Base-by-base conservation (phyloP, 2,888 invertebrate species). In the Tachina lurida region DNA sequence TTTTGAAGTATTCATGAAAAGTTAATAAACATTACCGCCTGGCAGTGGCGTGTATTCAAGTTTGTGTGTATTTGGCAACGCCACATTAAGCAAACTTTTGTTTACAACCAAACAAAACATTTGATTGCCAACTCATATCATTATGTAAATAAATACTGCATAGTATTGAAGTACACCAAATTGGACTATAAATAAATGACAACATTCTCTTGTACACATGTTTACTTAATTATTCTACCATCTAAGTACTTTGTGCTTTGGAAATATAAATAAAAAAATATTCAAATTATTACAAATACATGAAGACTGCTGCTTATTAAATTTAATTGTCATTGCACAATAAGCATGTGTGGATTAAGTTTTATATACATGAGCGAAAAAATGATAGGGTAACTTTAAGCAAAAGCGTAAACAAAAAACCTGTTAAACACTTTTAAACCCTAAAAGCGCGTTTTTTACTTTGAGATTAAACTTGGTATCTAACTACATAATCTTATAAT, bases 221-320 rank as follows among this genome's bases (percentile, higher is more conserved):
- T 63, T 79, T 45, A 15, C 39, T 63, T 79, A 63, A 71, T 79
- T 71, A 56, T 41, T 15, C 13, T 31, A 56, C 47, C 54, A 71
- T 68, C 60, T 31, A 45, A 58, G 15, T 62, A 62, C 10, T 63
- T 54, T 47, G 12, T 13, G 43, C 10, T 70, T 77, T 49, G 9
- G 4, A 58, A 31, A 56, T 10, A 54, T 4, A 13, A 1, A 15
- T 12, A 49, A 60, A 78, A 62, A 60, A n/a, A n/a, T n/a, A 45
- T 31, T 31, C 62, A 54, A 78, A 78, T 43, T 17, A 54, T 71
- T 78, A 71, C 54, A 71, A 71, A 56, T 63, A 56, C 79, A 8
- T 63, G 71, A 79, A 63, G 79, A 63, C 39, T 10, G 19, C 47
- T 10, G 41, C 47, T 52, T 52, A 60, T 71, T 12, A 54, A 56